Conservation (phyloP, 2,797 vertebrate species). For the Cyprinodon diabolis region DNA sequence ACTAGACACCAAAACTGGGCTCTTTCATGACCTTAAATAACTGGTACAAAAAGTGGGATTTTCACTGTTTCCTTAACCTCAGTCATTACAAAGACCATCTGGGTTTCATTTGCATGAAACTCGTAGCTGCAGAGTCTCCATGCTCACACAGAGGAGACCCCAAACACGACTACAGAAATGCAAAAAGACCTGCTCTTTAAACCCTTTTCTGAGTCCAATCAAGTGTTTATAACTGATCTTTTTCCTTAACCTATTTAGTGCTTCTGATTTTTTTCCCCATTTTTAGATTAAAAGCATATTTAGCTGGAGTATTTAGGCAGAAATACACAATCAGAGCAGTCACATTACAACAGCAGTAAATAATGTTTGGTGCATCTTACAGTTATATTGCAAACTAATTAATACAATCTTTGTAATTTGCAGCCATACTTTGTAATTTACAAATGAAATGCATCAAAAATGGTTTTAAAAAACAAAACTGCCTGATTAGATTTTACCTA, state of each 20-base stretch:
- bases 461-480: background rate
- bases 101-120: constrained; percentile 55
- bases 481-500: constrained; percentile 55
- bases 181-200: constrained; percentile 3
- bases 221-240: background rate
- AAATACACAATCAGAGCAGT: background rate
- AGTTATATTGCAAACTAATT: background rate
- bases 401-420: background rate
- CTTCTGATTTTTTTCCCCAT: background rate
- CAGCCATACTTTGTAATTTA: background rate
- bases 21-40: background rate
- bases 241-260: background rate
- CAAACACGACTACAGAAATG: constrained; percentile 50
- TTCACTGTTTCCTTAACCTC: constrained; percentile 7
- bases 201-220: background rate
- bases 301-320: background rate
- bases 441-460: background rate
- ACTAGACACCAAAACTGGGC: background rate
- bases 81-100: constrained; percentile 47
- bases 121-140: constrained; percentile 11
- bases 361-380: background rate
- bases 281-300: background rate
- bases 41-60: constrained; percentile 1
- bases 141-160: constrained; percentile 13
- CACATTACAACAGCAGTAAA: background rate